Evolutionary conservation across 2,888 invertebrate species (phyloP).

Genomic region (Tetramorium bicarinatum): DNA sequence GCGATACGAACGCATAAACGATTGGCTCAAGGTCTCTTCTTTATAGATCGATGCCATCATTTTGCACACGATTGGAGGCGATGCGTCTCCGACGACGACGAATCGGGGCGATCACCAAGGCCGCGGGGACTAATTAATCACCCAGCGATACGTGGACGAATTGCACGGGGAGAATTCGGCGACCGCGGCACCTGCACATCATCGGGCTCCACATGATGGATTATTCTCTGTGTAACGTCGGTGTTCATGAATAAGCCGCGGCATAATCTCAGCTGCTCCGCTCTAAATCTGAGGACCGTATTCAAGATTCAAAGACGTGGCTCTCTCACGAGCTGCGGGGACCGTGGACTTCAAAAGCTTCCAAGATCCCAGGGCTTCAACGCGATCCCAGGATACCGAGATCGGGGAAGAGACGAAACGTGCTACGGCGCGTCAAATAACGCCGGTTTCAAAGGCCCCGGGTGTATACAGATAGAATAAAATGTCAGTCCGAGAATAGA

Average conservation of each 20-base stretch:
- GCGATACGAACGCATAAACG: slow-evolving; percentile 67
- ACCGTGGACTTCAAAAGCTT: slow-evolving; percentile 19
- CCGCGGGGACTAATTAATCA: slow-evolving; percentile 40
- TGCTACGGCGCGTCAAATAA: neutral
- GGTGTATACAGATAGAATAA: neutral
- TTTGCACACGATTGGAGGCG: slow-evolving; percentile 11
- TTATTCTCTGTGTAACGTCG: slow-evolving; percentile 27
- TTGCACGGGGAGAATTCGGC: neutral
- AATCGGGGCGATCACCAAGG: slow-evolving; percentile 9
- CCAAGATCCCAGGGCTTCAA: slow-evolving; percentile 10
- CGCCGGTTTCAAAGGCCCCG: neutral
- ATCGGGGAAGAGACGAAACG: neutral
- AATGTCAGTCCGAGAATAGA: neutral
- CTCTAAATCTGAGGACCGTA: slow-evolving; percentile 26
- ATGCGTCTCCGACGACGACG: neutral
- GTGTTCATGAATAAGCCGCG: slow-evolving; percentile 31
- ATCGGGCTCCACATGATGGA: neutral
- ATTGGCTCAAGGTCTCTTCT: slow-evolving; percentile 73
- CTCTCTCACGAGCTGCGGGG: neutral
- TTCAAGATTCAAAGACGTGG: slow-evolving; percentile 33
- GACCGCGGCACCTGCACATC: slow-evolving; percentile 9
- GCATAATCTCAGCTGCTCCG: slow-evolving; percentile 17
- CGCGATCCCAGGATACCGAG: neutral
- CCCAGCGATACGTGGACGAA: neutral
- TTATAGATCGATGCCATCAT: slow-evolving; percentile 46